Base-by-base conservation (phyloP, 2,888 invertebrate genomes). In the Plemyria rubiginata region DNA sequence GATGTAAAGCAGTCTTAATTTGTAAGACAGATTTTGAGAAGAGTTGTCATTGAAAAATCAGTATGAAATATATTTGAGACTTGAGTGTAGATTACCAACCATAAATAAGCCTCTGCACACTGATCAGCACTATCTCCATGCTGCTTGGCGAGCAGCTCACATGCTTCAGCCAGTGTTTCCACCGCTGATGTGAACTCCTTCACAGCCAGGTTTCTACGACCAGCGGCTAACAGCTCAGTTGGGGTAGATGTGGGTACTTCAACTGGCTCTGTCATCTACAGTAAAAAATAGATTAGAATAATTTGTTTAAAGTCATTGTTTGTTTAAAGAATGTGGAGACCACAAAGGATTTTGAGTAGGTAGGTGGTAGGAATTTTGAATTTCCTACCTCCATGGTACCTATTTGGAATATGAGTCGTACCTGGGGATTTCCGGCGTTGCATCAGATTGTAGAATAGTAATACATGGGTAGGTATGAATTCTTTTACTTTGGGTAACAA, bases 101-200 rank as follows among this genome's bases (percentile, higher is more conserved):
- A 95, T 66, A 97, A 94, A 85, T 98, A 98, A 6, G 98, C 96
- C 73, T 98, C 98, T 6, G 96, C 99, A 78, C 98, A 95, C 79
- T 97, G 97, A 77, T 97, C 96, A 4, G 96, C 96, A 22, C 95
- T 92, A 68, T 98, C 98, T 0, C 98, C 98, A 85, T 96, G 96
- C 66, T 96, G 93, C 51, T 94, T 93, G 0, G 95, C 96, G 9
- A 96, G 93, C 5, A 96, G 79, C 75, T 96, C 95, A 74, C 96
- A 96, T 0, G 96, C 96, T 72, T 94, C 90, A 59, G 96, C 94
- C n/a, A 97, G 86, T 0, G 95, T 94, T 55, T 94, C 94, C 1
- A 96, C 96, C 0, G 98, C 97, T 49, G 95, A 93, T 59, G 91
- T 93, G 79, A 95, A 97, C 78, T 97, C 96, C 75, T 83, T 95